Evolutionary conservation across 2,113 vertebrate genomes (phyloP).

Genomic region (Fulica atra): DNA sequence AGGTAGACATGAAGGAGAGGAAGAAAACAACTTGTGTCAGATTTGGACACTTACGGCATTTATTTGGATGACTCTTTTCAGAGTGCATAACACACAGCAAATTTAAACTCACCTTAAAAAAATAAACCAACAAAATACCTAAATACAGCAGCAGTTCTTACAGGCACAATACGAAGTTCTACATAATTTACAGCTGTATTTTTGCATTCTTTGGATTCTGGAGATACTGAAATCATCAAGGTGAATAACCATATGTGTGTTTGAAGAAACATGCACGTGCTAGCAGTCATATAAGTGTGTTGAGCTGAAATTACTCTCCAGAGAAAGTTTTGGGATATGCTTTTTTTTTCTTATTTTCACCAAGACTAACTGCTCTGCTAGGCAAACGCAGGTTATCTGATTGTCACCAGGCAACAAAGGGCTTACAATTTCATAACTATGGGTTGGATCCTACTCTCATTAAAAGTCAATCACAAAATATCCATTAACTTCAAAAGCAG

Average conservation of each 20-base stretch:
- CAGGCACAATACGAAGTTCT: fast-evolving
- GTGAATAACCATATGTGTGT: neutral
- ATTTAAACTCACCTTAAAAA: neutral
- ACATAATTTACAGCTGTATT: neutral
- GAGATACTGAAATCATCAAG: neutral
- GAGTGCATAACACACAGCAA: neutral
- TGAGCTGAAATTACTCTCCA: neutral
- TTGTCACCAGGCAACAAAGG: constrained; percentile 42
- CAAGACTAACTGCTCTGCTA: neutral
- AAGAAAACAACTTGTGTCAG: neutral
- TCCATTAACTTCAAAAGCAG: constrained; percentile 53
- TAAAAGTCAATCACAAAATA: constrained; percentile 46
- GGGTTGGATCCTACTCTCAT: neutral
- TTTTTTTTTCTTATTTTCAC: neutral
- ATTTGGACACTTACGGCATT: neutral
- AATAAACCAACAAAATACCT: neutral
- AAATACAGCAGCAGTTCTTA: neutral
- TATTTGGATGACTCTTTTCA: neutral
- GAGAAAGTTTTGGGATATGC: neutral
- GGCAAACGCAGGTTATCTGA: constrained; percentile 5
- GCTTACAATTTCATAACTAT: neutral
- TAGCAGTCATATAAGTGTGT: neutral
- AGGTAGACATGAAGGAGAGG: neutral
- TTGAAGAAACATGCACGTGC: neutral
- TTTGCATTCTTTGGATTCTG: neutral